These are phyloP conservation scores for Micromussa lordhowensis DNA, from an alignment of 92 coral and sea anemone species.

Conservation along the genomic window DNA sequence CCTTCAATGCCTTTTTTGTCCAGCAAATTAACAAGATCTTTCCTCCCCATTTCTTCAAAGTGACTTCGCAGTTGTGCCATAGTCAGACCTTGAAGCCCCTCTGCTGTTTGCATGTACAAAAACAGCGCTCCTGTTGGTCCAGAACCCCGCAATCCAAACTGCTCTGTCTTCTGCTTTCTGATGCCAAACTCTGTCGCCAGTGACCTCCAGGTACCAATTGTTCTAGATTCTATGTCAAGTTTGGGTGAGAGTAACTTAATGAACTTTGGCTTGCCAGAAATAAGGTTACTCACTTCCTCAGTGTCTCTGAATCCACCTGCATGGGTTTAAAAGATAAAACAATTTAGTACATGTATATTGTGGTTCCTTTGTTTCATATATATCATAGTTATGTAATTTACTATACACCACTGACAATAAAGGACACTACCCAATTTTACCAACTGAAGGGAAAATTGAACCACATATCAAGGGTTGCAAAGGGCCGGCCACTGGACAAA, in stretches of 20 bases:
- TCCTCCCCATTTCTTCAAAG: slow-evolving; percentile 42
- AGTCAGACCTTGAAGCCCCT: slow-evolving; percentile 22
- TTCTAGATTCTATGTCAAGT: slow-evolving; percentile 42
- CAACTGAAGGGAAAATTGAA: too few relatives aligned
- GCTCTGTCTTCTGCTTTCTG: slow-evolving; percentile 33
- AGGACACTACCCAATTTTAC: too few relatives aligned
- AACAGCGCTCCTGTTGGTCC: slow-evolving; percentile 65
- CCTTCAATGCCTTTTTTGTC: slow-evolving; percentile 3
- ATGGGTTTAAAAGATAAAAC: too few relatives aligned
- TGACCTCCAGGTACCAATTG: slow-evolving; percentile 65
- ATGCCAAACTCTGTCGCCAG: slow-evolving; percentile 60
- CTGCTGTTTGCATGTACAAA: slow-evolving; percentile 3
- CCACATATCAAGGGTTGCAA: too few relatives aligned
- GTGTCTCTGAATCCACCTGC: slow-evolving; percentile 23
- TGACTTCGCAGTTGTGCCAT: slow-evolving; percentile 14
- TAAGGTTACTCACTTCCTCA: background rate
- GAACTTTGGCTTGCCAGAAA: slow-evolving; percentile 12
- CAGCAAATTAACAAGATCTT: slow-evolving; percentile 53
- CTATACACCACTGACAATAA: too few relatives aligned
- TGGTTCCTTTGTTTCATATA: too few relatives aligned
- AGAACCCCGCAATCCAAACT: slow-evolving; percentile 66
- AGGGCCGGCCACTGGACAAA: too few relatives aligned
- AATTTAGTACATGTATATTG: background rate
- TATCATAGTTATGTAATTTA: too few relatives aligned
- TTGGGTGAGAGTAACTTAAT: slow-evolving; percentile 34